Base-by-base conservation (phyloP, 1,140 invertebrate species). In the Lasioglossum albipes region DNA sequence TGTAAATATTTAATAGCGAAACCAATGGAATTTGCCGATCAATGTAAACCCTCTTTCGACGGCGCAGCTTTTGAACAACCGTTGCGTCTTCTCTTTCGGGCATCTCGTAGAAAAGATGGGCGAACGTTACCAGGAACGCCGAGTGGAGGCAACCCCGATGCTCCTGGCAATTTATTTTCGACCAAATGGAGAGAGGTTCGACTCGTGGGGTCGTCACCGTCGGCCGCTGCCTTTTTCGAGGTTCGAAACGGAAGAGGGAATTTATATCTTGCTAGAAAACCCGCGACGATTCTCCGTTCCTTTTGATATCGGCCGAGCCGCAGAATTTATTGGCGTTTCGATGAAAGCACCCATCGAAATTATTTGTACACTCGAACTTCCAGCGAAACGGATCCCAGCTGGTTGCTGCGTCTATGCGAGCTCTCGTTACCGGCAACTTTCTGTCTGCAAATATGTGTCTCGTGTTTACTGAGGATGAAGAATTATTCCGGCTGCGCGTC, bases 1-100 rank as follows among this genome's bases (percentile, higher is more conserved):
- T 69, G 75, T 90, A 85, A 89, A 90, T 90, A 86, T 90, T 90
- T 90, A 86, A 90, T 83, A 71, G 70, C 54, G 59, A 81, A 87
- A 85, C 71, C 82, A 81, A 89, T 87, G 80, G 84, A 85, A 82
- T 84, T 86, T 83, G 62, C 82, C 79, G 87, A 87, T 89, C 87
- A 88, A 87, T 87, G 87, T 85, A 87, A 88, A 84, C 70, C 80
- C 80, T 79, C 73, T 80, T 82, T 81, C 66, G 75, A 49, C 83
- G 74, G 82, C 73, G 84, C 83, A 69, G 80, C 72, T 81, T 75
- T 67, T 57, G 71, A 71, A 65, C 64, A 76, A 42, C 72, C 64
- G 65, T 75, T 69, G 62, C 61, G 52, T 16, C 84, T 75, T 42
- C 79, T 75, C 42, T 66, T 72, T 64, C 69, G 68, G 70, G 64